Base-by-base conservation (phyloP, 2,797 vertebrate species). In the Danio kyathit region DNA sequence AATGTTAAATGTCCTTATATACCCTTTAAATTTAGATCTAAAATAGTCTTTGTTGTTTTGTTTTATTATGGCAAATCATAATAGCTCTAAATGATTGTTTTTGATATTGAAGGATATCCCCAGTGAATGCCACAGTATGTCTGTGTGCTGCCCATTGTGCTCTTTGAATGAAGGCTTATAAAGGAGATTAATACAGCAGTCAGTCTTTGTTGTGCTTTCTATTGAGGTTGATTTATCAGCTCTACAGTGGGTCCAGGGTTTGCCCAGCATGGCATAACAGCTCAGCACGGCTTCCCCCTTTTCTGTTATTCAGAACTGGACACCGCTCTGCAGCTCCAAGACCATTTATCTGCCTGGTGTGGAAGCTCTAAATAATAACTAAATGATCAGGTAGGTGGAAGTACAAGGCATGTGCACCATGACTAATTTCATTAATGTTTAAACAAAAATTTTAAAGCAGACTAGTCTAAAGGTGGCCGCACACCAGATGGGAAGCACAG, bases 131-230 rank as follows among this genome's bases (percentile, higher is more conserved):
- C n/a, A n/a, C 38, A 61, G 43, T 65, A 46, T 49, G 14, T 46
- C 60, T 70, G 80, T 65, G 40, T 70, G 38, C 61, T 41, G 16
- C 56, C 21, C 29, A 69, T 82, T 85, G 76, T 86, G 63, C 54
- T 63, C n/a, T 59, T 48, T 83, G 69, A 87, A 77, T 74, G 65
- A 76, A 29, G 44, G 54, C 54, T 70, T 48, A 81, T 80, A 54
- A 81, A 76, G 59, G 65, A 80, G 60, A 82, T 85, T 80, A 79
- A 82, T 74, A 83, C 56, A 64, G 67, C 66, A 71, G 81, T 63
- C 71, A 63, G 59, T 60, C 21, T 43, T 72, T 82, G 59, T 81
- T 86, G 65, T 70, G 46, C 9, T 52, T 49, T 57, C 61, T 72
- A 48, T 84, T 79, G 69, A 80, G 52, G 52, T 61, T 44, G 67